Percentiles rank a stretch among this genome's conserved stretches.
Conservation (phyloP, 2,113 vertebrate species). For the Podarcis cretensis region DNA sequence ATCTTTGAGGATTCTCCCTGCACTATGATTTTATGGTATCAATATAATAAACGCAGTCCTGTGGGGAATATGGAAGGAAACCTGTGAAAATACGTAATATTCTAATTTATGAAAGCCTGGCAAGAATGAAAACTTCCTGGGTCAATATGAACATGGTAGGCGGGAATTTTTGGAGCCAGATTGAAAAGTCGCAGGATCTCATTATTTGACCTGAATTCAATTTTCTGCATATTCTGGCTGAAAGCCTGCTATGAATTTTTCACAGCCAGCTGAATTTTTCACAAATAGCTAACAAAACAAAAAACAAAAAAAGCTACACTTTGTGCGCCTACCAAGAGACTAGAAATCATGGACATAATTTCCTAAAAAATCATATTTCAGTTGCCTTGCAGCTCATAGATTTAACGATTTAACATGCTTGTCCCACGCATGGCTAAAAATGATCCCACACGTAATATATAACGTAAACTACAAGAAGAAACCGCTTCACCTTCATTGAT, state of each 20-base stretch:
- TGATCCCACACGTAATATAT: not conserved
- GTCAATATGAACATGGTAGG: not conserved
- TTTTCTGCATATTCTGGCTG: not conserved
- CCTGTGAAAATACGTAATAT: not conserved
- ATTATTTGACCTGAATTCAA: not conserved
- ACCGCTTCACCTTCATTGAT: rapidly evolving
- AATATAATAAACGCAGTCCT: not conserved
- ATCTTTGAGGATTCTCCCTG: not conserved
- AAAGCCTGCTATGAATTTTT: not conserved
- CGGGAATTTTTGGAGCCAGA: not conserved
- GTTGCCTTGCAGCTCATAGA: not conserved
- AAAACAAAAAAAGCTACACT: not conserved
- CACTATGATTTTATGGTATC: not conserved
- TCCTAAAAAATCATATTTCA: not conserved
- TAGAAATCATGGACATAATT: not conserved
- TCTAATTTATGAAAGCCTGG: not conserved
- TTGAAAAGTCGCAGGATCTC: not conserved
- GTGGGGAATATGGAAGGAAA: not conserved
- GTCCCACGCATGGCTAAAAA: not conserved
- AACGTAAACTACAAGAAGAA: not conserved
- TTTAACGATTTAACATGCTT: not conserved
- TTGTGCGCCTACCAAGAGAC: not conserved
- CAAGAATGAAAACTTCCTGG: not conserved
- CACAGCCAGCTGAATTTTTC: slow-evolving; percentile 9
- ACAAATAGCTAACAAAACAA: not conserved